Evolutionary conservation across 2,797 vertebrate genomes (phyloP), one percentile per base, ranked within the genome.

Genomic region (Paedocypris micromegethes): DNA sequence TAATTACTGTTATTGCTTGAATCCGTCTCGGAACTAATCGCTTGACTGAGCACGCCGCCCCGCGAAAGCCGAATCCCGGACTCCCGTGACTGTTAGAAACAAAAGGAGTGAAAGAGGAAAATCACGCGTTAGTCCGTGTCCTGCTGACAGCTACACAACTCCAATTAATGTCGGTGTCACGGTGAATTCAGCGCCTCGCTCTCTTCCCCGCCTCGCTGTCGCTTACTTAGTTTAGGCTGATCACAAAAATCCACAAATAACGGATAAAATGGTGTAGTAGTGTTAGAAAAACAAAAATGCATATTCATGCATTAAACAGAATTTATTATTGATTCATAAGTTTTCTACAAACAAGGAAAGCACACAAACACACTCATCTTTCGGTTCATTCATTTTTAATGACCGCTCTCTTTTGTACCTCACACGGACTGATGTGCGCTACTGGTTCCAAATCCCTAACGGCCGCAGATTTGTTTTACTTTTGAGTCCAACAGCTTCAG

Each of bases 41-140:
- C 86, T 88, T 86, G 82, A 82, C 81, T 84, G 86, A 84, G 85
- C 87, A 72, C 81, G 86, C 85, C 86, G 84, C 83, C 83, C 86
- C 83, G 83, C 84, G 85, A 89, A 85, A 90, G 88, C 86, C 87
- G 87, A 83, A 85, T 76, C 88, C 84, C 88, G 89, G 85, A 89
- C 85, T 86, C 88, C 88, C 84, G 87, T 88, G 88, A 88, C 88
- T 88, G 88, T 84, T 84, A 85, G 82, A 86, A 90, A 93, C 91
- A 92, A 91, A 92, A 90, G 89, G 82, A 75, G 82, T 86, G 86
- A 65, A 85, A 84, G 85, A 86, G 85, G 85, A 86, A 86, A 86
- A 86, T 62, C 23, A 23, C 45, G 38, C 49, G 48, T 38, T 58
- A 49, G 40, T 4, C 57, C 50, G 44, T 70, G n/a, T 41, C n/a